Evolutionary conservation across 2,888 invertebrate species (phyloP).

Genomic region (Leptarthrus brevirostris): DNA sequence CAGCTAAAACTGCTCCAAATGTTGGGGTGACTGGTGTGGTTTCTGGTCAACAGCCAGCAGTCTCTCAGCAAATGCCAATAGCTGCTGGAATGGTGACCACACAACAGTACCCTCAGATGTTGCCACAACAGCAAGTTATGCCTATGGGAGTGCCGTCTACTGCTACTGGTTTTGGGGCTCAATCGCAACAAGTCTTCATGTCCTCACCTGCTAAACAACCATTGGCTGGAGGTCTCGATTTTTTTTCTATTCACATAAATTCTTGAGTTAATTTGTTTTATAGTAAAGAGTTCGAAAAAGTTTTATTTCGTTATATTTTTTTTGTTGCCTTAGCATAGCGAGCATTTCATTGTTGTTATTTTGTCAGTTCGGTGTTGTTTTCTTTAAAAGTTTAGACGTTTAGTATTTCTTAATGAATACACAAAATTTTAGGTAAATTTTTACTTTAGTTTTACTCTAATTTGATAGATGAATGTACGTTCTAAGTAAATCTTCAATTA

Average conservation of each 20-base stretch:
- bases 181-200: conserved; percentile 57
- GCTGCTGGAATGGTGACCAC: conserved; percentile 53
- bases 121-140: conserved; percentile 58
- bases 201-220: conserved; percentile 64
- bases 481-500: no score
- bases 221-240: conserved; percentile 65
- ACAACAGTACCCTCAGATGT: conserved; percentile 56
- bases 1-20: conserved; percentile 51
- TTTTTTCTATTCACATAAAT: conserved; percentile 18
- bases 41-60: conserved; percentile 50
- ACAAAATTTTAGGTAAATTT: not conserved
- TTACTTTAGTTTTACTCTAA: no score
- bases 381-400: not conserved
- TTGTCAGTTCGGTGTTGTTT: conserved; percentile 40
- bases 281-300: conserved; percentile 35
- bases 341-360: conserved; percentile 52
- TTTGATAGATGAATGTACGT: no score
- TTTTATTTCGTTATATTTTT: conserved; percentile 50
- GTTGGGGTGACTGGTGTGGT: conserved; percentile 51
- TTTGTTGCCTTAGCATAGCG: conserved; percentile 43
- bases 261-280: conserved; percentile 11
- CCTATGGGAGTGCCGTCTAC: conserved; percentile 49
- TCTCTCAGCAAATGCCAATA: conserved; percentile 52
- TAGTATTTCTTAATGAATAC: not conserved
- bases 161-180: conserved; percentile 52